Conservation (phyloP, 2,113 vertebrate genomes). For the Nibea albiflora region DNA sequence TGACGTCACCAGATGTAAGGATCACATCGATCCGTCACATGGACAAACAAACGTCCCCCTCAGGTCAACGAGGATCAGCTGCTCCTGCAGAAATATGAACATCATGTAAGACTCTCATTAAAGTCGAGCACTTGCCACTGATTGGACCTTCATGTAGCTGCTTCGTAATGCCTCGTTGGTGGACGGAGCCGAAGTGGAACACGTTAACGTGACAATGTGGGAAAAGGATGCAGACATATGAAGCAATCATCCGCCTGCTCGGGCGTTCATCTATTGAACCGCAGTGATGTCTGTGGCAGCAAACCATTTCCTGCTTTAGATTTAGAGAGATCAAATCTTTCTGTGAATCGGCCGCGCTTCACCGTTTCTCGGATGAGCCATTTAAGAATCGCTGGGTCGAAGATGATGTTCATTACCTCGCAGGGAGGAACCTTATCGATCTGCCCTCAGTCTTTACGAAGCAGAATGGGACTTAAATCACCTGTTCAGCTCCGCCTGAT, state of each 20-base stretch:
- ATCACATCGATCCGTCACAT: no score
- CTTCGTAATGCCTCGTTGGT: neutral
- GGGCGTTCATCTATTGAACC: conserved; percentile 1
- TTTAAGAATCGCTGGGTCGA: conserved; percentile 34
- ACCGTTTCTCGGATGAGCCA: neutral
- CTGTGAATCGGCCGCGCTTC: neutral
- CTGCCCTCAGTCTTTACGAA: conserved; percentile 14
- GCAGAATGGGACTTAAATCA: conserved; percentile 40
- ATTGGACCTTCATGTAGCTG: neutral
- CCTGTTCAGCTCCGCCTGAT: neutral
- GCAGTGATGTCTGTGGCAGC: neutral
- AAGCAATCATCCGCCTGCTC: conserved; percentile 6
- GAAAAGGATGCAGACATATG: neutral
- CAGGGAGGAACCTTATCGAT: conserved; percentile 31
- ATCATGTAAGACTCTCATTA: neutral
- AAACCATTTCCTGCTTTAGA: conserved; percentile 30
- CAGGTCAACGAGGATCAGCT: neutral
- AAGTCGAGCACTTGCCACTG: neutral
- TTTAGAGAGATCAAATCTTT: neutral
- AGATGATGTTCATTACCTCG: conserved; percentile 49
- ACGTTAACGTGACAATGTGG: neutral
- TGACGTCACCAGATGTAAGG: no score
- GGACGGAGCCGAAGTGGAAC: conserved; percentile 13
- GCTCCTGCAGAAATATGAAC: neutral
- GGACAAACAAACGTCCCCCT: no score